Evolutionary conservation across 37 sponge, comb jelly and placozoan species (phyloP), one percentile per base, ranked within the genome.

Genomic region (Petrosia ficiformis): DNA sequence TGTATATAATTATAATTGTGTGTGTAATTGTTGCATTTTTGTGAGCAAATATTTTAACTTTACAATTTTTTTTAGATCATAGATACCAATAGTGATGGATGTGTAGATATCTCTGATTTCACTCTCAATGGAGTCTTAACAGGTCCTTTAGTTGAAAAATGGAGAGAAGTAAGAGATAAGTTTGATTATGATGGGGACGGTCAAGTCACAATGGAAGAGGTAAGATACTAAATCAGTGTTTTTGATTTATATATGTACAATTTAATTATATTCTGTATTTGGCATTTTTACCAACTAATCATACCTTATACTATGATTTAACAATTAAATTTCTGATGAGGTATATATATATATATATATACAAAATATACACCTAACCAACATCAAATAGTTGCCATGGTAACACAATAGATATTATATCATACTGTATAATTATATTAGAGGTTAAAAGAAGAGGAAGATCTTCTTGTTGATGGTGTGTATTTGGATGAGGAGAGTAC

Each of bases 171-270:
- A 35, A 59, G 80, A 39, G 73, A 80, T 36, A 71, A 80, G 54
- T 80, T 80, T 80, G 80, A 80, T 61, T 71, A 72, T 38, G 65
- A 80, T 60, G 80, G 80, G 30, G 80, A 80, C 43, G 80, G 80
- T 5, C 31, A 36, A n/a, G 70, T 80, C 37, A 80, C 80, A 10
- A 2, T 80, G 16, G 80, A 80, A 28, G 80, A 80, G 70, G 79
- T 78, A 28, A 78, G 39, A 26, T 14, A n/a, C n/a, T n/a, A n/a
- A n/a, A n/a, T n/a, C n/a, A n/a, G n/a, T n/a, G n/a, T n/a, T n/a
- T n/a, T n/a, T n/a, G n/a, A n/a, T n/a, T n/a, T n/a, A n/a, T n/a
- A n/a, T n/a, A n/a, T n/a, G n/a, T n/a, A n/a, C n/a, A n/a, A n/a
- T n/a, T n/a, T n/a, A n/a, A n/a, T n/a, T n/a, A n/a, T n/a, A n/a